Evolutionary conservation across 2,888 invertebrate species (phyloP), one percentile per base, ranked within the genome.

Genomic region (Rhamphomyia laevipes): DNA sequence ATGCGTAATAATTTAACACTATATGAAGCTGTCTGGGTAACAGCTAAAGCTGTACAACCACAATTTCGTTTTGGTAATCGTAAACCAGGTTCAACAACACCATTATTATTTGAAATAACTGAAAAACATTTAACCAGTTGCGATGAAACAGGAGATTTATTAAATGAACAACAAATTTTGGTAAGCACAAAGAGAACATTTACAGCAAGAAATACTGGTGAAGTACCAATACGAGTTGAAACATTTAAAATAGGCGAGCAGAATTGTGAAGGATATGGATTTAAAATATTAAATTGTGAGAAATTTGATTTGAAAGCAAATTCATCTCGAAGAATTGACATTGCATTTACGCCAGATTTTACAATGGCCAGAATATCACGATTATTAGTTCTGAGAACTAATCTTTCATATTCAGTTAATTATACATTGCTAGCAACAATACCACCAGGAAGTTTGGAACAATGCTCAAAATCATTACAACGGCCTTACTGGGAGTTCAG

Each of bases 1-100:
- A 65, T 69, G 67, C 84, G 95, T 59, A 97, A 96, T 68, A 97
- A 97, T 69, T 73, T 97, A 62, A 97, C 96, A 1, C 81, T 92
- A 35, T 68, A 95, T 62, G 96, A 97, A 70, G 82, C 84, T 3
- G 75, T 94, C 23, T 80, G 84, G 62, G 70, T 97, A 53, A 80
- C 79, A 49, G 95, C 91, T 0, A 82, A 84, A 62, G 92, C 94
- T 15, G 91, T 88, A 2, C 73, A 80, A 57, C 91, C 94, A 4
- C 82, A 86, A 65, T 84, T 97, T 67, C 86, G 86, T 61, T 84
- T 95, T 60, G 92, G 84, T 18, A 92, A 89, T 61, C 80, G 86
- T n/a, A 82, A 81, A 49, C 86, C 92, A 0, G 90, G 88, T 10
- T 81, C 84, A 4, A 61, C 69, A 43, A 77, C 81, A 16, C 85